Base-by-base conservation (phyloP, 2,888 invertebrate species). In the Balanococcus diminutus region DNA sequence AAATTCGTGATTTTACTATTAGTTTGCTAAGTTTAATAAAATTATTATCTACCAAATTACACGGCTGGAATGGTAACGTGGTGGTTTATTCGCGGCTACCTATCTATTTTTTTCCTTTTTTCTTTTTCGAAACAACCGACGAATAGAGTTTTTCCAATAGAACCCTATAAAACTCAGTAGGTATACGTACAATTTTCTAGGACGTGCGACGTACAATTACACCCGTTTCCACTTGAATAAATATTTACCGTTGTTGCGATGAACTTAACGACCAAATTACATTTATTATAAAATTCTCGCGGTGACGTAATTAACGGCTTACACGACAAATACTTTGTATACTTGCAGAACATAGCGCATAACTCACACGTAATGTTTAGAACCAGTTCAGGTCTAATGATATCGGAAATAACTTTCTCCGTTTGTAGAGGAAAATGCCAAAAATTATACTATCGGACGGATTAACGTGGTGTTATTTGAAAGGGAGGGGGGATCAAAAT, bases 211-310 rank as follows among this genome's bases (percentile, higher is more conserved):
- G 67, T 67, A 16, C 56, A 28, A 67, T 67, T 67, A 67, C 67
- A 28, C 67, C 67, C 16, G 28, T 67, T 67, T 67, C 67, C 67
- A 67, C 67, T 67, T 67, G 67, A 28, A 67, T 67, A 67, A 67
- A 67, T 67, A 67, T 67, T 67, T 67, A 67, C 67, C 67, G 67
- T 81, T 81, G 39, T 46, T 46, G 36, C 42, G 81, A 42, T 81
- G 81, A 72, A 84, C 72, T 84, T 72, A 39, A 84, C 84, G 72
- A 84, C 84, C 67, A 42, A 84, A 72, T 84, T 67, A 84, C 84
- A 72, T 84, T 84, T 84, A 84, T 84, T 84, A 84, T 84, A 67
- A 84, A 67, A 39, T 61, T 67, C 67, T 67, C 84, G 84, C 84
- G 31, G 56, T 84, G 84, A 84, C 72, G 84, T 84, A 84, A 84